Percentiles rank a stretch among this genome's conserved stretches.
phyloP scores from a whole-genome alignment of 2,113 vertebrate species.

The Butorides virescens region DNA sequence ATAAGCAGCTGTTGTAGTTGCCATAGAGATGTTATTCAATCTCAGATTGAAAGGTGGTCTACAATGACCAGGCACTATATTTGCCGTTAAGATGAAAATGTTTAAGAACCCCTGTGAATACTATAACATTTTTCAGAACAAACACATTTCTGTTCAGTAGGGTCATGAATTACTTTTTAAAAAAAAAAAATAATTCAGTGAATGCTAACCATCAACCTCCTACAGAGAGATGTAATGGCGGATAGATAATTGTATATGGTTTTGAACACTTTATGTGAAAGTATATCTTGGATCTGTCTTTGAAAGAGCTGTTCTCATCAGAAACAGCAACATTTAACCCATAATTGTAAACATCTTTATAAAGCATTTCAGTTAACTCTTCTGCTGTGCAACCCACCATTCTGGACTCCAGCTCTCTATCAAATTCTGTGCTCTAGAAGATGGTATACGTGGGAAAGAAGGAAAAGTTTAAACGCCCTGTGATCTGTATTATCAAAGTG shows the following conservation, averaged over 20 bases:
- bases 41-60: background rate
- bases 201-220: background rate
- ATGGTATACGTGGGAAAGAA: background rate
- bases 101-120: background rate
- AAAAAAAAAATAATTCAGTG: background rate
- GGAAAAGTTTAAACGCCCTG: background rate
- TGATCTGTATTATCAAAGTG: background rate
- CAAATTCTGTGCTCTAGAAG: background rate
- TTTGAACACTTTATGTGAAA: background rate
- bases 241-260: background rate
- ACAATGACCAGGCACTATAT: background rate
- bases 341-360: background rate
- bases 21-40: conserved; percentile 21
- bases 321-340: background rate
- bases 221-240: background rate
- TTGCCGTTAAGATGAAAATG: background rate
- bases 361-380: background rate
- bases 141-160: background rate
- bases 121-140: background rate
- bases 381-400: background rate
- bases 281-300: background rate
- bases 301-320: background rate
- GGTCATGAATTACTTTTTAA: background rate
- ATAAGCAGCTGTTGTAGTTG: background rate
- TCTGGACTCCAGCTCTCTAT: background rate